A percentile compares a stretch with the other conserved stretches of the same genome.
Conservation (phyloP, 2,113 vertebrate species). For the Gymnarchus niloticus region DNA sequence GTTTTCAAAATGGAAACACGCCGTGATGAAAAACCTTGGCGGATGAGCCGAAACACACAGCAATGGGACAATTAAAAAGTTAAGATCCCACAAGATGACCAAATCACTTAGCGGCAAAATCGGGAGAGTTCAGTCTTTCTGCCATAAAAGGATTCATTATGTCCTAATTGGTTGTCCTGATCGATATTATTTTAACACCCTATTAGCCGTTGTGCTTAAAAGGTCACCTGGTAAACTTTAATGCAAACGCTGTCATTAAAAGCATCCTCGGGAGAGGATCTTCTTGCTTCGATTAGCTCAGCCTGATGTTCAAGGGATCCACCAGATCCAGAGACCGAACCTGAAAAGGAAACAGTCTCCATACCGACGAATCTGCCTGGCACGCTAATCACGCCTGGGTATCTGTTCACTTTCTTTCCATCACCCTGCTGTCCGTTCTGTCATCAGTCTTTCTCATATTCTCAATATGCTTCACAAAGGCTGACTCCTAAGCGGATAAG, state of each 20-base stretch:
- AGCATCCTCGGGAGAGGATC: not conserved
- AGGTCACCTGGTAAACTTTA: slow-evolving; percentile 23
- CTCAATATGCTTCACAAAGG: too few species aligned
- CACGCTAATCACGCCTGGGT: not conserved
- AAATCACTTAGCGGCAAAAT: slow-evolving; percentile 33
- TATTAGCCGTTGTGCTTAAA: slow-evolving; percentile 17
- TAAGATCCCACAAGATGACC: slow-evolving; percentile 26
- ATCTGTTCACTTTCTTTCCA: too few species aligned
- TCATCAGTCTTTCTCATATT: too few species aligned
- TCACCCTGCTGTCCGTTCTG: too few species aligned
- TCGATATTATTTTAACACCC: slow-evolving; percentile 24
- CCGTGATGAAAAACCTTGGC: not conserved
- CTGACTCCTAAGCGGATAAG: too few species aligned
- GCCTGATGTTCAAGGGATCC: slow-evolving; percentile 13
- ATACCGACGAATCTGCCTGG: not conserved
- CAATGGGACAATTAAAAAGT: slow-evolving; percentile 32
- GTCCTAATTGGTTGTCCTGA: slow-evolving; percentile 27
- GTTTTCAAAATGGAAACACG: not conserved
- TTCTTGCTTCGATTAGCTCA: slow-evolving; percentile 29
- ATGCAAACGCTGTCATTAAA: slow-evolving; percentile 25
- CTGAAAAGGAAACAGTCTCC: too few species aligned
- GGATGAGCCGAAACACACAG: not conserved
- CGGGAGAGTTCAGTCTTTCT: slow-evolving; percentile 18
- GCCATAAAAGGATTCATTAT: slow-evolving; percentile 18
- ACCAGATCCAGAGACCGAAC: not conserved